phyloP scores from a whole-genome alignment of 2,113 vertebrate genomes.

The Cyrtonyx montezumae region DNA sequence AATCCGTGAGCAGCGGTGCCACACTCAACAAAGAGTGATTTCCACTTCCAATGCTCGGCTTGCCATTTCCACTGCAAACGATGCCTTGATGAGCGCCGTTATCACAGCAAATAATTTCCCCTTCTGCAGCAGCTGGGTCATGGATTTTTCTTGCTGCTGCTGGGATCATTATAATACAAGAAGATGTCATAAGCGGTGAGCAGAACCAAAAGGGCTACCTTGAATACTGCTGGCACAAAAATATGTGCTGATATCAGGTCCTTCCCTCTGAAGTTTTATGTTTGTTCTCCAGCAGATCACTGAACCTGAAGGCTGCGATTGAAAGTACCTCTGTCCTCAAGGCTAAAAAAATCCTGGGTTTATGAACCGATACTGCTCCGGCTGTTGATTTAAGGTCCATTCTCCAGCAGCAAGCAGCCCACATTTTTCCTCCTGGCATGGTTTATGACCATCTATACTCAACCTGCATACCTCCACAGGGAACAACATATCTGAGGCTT shows the following conservation, averaged over 20 bases:
- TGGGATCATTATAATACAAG: background rate
- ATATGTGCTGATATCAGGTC: conserved; percentile 52
- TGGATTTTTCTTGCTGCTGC: background rate
- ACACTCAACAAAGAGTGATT: background rate
- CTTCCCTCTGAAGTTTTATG: conserved; percentile 38
- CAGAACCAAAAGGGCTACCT: conserved; percentile 43
- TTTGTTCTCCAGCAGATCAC: conserved; percentile 56
- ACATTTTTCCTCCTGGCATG: conserved; percentile 44
- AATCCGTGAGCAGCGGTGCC: background rate
- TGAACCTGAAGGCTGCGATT: conserved; percentile 59
- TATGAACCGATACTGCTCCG: conserved; percentile 53
- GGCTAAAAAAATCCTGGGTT: conserved; percentile 66
- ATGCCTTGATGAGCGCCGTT: fast-evolving
- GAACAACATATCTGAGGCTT: conserved; percentile 43
- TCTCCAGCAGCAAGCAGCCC: conserved; percentile 33
- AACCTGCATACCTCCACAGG: conserved; percentile 35
- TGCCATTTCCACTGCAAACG: background rate
- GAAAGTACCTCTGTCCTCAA: conserved; percentile 66
- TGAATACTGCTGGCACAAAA: background rate
- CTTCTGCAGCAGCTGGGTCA: background rate
- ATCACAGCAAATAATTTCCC: background rate
- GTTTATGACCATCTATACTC: conserved; percentile 57
- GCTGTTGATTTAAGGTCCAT: conserved; percentile 73
- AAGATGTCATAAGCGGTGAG: conserved; percentile 10
- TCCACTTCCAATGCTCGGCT: background rate